Percentiles rank a stretch among this genome's conserved stretches.
These are phyloP conservation scores for Eristalis intricaria DNA, from an alignment of 2,888 invertebrate genomes.

Conservation along the genomic window DNA sequence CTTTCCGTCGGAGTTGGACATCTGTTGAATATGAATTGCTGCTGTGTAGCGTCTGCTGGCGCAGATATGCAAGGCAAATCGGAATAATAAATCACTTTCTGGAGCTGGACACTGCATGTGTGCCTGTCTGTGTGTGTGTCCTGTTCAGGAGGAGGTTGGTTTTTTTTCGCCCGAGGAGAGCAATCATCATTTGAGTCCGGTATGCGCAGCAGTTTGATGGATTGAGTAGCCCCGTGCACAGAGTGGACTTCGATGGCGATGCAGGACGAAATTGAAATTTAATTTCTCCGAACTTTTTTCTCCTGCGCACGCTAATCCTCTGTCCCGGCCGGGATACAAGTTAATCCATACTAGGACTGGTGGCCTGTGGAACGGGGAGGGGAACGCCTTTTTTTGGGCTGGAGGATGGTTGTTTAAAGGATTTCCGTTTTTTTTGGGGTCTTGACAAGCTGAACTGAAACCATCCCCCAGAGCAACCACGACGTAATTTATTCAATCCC, in stretches of 20 bases:
- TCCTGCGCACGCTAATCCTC: neutral
- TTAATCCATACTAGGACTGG: neutral
- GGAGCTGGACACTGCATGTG: neutral
- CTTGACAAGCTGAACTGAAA: too few relatives aligned
- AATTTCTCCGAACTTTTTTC: neutral
- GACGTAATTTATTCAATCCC: slow-evolving; percentile 47
- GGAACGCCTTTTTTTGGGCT: too few relatives aligned
- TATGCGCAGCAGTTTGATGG: neutral
- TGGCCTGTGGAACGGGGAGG: too few relatives aligned
- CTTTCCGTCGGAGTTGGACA: slow-evolving; percentile 50
- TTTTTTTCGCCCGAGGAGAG: slow-evolving; percentile 9
- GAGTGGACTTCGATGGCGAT: neutral
- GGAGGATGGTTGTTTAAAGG: too few relatives aligned
- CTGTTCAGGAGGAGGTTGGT: slow-evolving; percentile 5
- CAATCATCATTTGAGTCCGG: slow-evolving; percentile 1
- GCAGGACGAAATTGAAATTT: neutral
- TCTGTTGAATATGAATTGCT: slow-evolving; percentile 69
- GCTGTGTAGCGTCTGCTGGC: slow-evolving; percentile 29
- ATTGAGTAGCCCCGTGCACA: neutral
- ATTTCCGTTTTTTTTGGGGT: too few relatives aligned
- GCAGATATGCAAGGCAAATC: slow-evolving; percentile 47
- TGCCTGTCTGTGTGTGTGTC: slow-evolving; percentile 7
- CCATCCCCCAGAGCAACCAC: neutral
- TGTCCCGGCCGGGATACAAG: neutral
- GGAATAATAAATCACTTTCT: slow-evolving; percentile 67